These are phyloP conservation scores for Deroplatys truncata DNA, from an alignment of 2,888 invertebrate genomes.

Conservation along the genomic window DNA sequence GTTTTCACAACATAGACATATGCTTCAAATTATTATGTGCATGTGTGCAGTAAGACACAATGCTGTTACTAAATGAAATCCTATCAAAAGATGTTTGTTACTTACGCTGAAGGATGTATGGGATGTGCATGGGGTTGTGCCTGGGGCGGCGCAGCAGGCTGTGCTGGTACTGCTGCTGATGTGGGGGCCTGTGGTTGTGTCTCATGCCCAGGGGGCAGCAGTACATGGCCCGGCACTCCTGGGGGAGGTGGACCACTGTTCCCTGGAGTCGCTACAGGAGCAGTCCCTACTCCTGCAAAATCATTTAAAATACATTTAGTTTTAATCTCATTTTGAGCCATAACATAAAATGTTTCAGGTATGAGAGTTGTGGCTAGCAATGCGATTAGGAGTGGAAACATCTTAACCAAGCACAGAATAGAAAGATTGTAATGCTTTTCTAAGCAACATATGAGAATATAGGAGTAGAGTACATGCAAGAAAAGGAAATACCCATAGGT, in stretches of 20 bases:
- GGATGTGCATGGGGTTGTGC: slow-evolving; percentile 1
- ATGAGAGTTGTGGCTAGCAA: too few relatives aligned
- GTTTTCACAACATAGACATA: too few relatives aligned
- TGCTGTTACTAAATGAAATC: background rate
- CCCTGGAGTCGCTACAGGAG: background rate
- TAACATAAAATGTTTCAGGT: too few relatives aligned
- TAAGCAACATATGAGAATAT: too few relatives aligned
- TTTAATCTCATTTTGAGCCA: too few relatives aligned
- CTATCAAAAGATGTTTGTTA: background rate
- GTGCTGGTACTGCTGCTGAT: background rate
- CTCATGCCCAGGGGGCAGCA: slow-evolving; percentile 7
- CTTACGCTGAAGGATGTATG: slow-evolving; percentile 6
- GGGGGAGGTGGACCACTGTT: background rate
- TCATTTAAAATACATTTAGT: background rate
- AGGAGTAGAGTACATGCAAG: too few relatives aligned
- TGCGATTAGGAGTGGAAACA: too few relatives aligned
- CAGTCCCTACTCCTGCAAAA: background rate
- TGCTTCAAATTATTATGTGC: too few relatives aligned
- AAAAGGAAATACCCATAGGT: too few relatives aligned
- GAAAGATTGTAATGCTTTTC: too few relatives aligned
- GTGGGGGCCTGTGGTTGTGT: background rate
- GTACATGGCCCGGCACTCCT: background rate
- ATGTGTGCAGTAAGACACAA: too few relatives aligned
- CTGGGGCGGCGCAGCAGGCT: background rate
- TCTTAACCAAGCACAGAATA: too few relatives aligned